A percentile compares a stretch with the other conserved stretches of the same genome.
phyloP scores from a whole-genome alignment of 2,797 vertebrate genomes.

The Cuniculus paca region DNA sequence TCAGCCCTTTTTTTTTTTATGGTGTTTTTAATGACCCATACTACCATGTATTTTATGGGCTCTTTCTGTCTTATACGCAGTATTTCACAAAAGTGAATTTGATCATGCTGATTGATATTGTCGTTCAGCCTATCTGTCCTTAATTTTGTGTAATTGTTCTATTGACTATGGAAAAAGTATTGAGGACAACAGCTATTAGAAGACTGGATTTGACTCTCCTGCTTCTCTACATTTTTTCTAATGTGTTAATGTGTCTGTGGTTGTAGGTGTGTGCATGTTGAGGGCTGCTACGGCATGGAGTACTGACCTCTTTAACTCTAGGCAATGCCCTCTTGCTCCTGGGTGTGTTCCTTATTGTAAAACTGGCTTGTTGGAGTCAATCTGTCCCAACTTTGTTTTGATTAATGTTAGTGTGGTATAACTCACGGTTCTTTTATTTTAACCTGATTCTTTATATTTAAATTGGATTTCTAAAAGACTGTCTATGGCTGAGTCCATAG shows the following conservation, averaged over 20 bases:
- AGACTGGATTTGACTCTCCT: background rate
- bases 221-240: background rate
- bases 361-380: background rate
- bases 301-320: background rate
- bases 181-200: background rate
- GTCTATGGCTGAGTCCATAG: background rate
- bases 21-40: background rate
- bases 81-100: background rate
- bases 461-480: background rate
- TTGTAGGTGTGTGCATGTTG: fast-evolving
- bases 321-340: background rate
- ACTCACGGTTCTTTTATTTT: background rate
- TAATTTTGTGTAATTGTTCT: background rate
- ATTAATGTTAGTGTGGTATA: background rate
- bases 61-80: background rate
- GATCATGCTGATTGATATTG: background rate
- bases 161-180: too few relatives aligned
- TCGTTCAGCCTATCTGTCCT: background rate
- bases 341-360: background rate
- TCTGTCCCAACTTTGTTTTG: background rate
- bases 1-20: too few relatives aligned
- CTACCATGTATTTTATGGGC: background rate
- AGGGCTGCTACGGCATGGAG: background rate
- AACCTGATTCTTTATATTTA: background rate
- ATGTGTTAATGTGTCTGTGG: too few relatives aligned